phyloP scores from a whole-genome alignment of 2,888 invertebrate species.

The Agrotis segetum region DNA sequence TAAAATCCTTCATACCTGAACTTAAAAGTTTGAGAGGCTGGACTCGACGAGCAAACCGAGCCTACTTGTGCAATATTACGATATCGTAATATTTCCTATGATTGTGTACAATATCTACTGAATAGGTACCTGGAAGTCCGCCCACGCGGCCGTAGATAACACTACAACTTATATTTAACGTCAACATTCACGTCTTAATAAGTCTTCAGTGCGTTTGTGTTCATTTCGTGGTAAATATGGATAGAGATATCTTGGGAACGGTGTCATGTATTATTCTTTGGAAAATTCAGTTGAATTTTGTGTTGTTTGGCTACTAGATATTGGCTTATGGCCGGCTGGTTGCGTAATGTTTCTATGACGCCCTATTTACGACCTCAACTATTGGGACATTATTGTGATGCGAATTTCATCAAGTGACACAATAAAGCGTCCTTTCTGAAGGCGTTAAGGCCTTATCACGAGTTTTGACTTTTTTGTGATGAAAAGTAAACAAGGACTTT shows the following conservation, averaged over 20 bases:
- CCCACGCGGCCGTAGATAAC: constrained; percentile 19
- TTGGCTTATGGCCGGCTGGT: neutral
- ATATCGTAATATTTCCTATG: constrained; percentile 12
- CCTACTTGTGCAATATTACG: constrained; percentile 1
- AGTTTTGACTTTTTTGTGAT: too few relatives aligned
- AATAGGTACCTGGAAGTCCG: neutral
- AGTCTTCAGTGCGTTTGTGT: constrained; percentile 31
- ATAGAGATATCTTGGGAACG: constrained; percentile 39
- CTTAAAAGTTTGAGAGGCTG: too few relatives aligned
- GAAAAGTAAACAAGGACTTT: too few relatives aligned
- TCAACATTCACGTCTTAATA: constrained; percentile 29
- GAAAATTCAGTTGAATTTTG: constrained; percentile 1
- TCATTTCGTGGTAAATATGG: constrained; percentile 23
- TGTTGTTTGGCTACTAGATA: neutral
- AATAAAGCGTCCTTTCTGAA: too few relatives aligned
- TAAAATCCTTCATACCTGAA: too few relatives aligned
- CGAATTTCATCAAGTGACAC: neutral
- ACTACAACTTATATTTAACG: constrained; percentile 13
- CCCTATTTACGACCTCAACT: too few relatives aligned
- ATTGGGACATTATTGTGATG: neutral
- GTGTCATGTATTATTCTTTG: constrained; percentile 1
- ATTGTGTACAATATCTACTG: constrained; percentile 4
- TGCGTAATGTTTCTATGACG: neutral
- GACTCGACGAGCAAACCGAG: too few relatives aligned
- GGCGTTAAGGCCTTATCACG: too few relatives aligned